Base-by-base conservation (phyloP, 2,888 invertebrate genomes). In the Folsomia candida region DNA sequence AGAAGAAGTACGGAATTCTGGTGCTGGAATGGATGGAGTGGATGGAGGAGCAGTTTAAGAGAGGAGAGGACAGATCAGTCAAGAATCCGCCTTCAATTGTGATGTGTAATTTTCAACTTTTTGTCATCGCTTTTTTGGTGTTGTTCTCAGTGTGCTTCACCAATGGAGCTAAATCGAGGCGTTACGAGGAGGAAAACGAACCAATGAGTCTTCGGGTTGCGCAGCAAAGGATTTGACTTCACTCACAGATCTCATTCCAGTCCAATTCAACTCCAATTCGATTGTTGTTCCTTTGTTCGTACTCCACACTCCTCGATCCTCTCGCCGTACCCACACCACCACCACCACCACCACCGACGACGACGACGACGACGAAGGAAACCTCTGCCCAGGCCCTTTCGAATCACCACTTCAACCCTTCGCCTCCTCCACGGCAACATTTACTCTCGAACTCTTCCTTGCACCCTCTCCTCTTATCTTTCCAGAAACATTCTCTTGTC, bases 131-230 rank as follows among this genome's bases (percentile, higher is more conserved):
- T 76, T 76, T 79, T 78, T 77, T 78, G 73, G 67, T 73, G 74
- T 75, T 75, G 67, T 72, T 78, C 74, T 74, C 71, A 72, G 73
- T 71, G 73, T 76, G 70, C 77, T 79, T 77, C 73, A 75, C 79
- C 79, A 79, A 79, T 79, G 78, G 76, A 78, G 76, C 75, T 73
- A 77, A 78, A 75, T 79, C 76, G 76, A 78, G 79, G 79, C 77
- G 78, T 77, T 77, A 72, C 79, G 75, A 76, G 72, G 73, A 77
- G 74, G 75, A 79, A 77, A 74, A 79, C 77, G 79, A 78, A 77
- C 79, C 79, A 79, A 79, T 79, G 79, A 79, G 79, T 79, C 73
- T 76, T 79, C 76, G 77, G 79, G 78, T 79, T 79, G 79, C 79
- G 79, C 79, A n/a, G n/a, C n/a, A 78, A 78, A 79, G 64, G 64